These are phyloP conservation scores for Brachionus koreanus DNA, from an alignment of 1,140 invertebrate species.

Conservation along the genomic window DNA sequence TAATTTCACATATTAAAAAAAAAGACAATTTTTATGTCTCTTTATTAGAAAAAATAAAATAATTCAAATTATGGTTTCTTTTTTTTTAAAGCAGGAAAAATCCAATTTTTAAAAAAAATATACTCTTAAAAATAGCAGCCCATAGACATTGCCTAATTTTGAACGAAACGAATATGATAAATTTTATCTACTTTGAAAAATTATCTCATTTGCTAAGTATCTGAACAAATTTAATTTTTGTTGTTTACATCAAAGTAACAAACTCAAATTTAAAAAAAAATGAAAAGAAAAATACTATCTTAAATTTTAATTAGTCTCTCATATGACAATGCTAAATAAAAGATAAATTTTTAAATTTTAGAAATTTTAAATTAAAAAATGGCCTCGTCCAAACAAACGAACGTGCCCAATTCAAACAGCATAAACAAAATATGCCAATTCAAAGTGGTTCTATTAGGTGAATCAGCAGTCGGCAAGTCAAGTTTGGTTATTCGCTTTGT, in stretches of 20 bases:
- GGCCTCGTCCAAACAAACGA: not conserved
- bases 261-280: not conserved
- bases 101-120: not conserved
- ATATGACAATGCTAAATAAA: constrained; percentile 28
- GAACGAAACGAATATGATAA: not conserved
- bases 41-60: not conserved
- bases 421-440: constrained; percentile 44
- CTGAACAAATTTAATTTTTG: not conserved
- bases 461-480: constrained; percentile 46
- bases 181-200: not conserved
- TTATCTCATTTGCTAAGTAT: not conserved
- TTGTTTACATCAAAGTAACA: not conserved
- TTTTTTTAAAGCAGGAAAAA: not conserved
- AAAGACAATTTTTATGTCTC: not conserved
- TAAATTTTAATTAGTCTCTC: not conserved
- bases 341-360: constrained; percentile 3
- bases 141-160: not conserved
- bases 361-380: not conserved
- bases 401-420: not conserved
- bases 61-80: not conserved
- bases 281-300: not conserved
- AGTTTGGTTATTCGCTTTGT: constrained; percentile 46
- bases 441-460: constrained; percentile 45
- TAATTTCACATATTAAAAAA: not conserved
- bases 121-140: not conserved